Percentiles rank a stretch among this genome's conserved stretches.
These are phyloP conservation scores for Scaptomyza pallida DNA, from an alignment of 1,140 invertebrate genomes.

Conservation along the genomic window DNA sequence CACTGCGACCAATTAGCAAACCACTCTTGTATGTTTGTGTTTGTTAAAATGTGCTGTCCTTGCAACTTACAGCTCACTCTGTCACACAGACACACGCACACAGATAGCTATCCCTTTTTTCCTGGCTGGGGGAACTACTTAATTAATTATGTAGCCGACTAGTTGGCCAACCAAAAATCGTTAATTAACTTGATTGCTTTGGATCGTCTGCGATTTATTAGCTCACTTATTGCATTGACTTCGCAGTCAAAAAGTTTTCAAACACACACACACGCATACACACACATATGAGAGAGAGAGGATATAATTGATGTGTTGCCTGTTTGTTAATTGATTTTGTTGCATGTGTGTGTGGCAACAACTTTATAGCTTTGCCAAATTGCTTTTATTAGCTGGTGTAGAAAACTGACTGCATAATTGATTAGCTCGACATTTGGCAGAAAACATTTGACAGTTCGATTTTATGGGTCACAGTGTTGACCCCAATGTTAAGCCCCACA, in stretches of 20 bases:
- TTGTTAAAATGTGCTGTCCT: slow-evolving; percentile 24
- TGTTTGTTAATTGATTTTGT: slow-evolving; percentile 75
- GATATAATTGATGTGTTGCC: slow-evolving; percentile 71
- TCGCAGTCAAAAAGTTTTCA: slow-evolving; percentile 53
- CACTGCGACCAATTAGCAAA: slow-evolving; percentile 14
- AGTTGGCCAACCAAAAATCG: slow-evolving; percentile 64
- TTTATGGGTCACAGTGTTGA: slow-evolving; percentile 32
- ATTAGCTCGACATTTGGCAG: slow-evolving; percentile 31
- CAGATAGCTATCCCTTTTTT: slow-evolving; percentile 5
- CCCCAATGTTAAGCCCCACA: slow-evolving; percentile 12
- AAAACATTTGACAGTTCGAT: slow-evolving; percentile 7
- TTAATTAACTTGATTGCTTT: slow-evolving; percentile 81
- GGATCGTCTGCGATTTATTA: slow-evolving; percentile 77
- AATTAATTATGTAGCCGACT: slow-evolving; percentile 77
- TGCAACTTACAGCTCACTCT: slow-evolving; percentile 22
- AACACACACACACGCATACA: slow-evolving; percentile 16
- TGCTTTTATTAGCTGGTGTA: slow-evolving; percentile 72
- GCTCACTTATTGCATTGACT: slow-evolving; percentile 63
- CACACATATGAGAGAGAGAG: slow-evolving; percentile 6
- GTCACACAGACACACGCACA: not conserved
- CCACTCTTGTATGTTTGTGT: not conserved
- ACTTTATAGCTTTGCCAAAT: slow-evolving; percentile 39
- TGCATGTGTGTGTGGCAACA: slow-evolving; percentile 35
- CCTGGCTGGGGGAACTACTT: slow-evolving; percentile 44
- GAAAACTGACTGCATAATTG: slow-evolving; percentile 58